Evolutionary conservation across 1,140 invertebrate genomes (phyloP), one percentile per base, ranked within the genome.

Genomic region (silkworm (Bombyx mori)): DNA sequence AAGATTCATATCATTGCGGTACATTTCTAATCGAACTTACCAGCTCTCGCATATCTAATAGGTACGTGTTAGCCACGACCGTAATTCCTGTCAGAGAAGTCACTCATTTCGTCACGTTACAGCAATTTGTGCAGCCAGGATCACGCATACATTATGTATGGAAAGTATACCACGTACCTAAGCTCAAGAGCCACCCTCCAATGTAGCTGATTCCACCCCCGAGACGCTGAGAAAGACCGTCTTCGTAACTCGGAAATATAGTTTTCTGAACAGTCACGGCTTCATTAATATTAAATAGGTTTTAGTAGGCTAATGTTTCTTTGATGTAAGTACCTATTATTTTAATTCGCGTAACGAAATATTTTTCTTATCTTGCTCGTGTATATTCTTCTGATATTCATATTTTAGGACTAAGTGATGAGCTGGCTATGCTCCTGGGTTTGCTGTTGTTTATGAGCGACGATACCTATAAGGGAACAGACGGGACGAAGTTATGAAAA

Each of bases 171-270:
- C 53, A 63, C 58, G 56, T 60, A 54, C 43, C 53, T 54, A 60
- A 57, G 48, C 52, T 44, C 57, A 54, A 58, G 57, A 56, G 61
- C 57, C 57, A 59, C 61, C 54, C 59, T 62, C 57, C 54, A 62
- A 60, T 62, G 57, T 67, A 54, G 59, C 60, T 67, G 62, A 64
- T 67, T 67, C 57, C 54, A 62, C 62, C 57, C 62, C 56, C 51
- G 65, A 59, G 65, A 61, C 44, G 12, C 53, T 49, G 18, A 51
- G 26, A 52, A 46, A 58, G 60, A 60, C 53, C 53, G 61, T 52
- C 60, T 53, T 52, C 56, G 56, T 54, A 47, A 49, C 61, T 63
- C 54, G 59, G 61, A 63, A 59, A 49, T 59, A 63, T 49, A 63
- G 57, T 48, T 49, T 18, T 22, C 63, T 67, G 54, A 50, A 62